Base-by-base conservation (phyloP, 2,888 invertebrate species). In the Osedax fenrisi region DNA sequence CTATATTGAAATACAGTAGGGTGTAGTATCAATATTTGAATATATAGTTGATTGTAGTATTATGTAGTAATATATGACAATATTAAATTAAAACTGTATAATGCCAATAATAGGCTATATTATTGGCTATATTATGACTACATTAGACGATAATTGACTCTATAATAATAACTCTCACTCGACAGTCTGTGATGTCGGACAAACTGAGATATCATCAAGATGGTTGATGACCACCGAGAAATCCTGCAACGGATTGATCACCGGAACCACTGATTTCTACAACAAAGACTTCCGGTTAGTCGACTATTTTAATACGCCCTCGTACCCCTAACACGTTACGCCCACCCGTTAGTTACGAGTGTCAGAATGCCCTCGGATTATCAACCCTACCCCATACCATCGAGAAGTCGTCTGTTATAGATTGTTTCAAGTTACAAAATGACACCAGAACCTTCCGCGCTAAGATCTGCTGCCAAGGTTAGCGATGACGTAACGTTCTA, bases 401-500 rank as follows among this genome's bases (percentile, higher is more conserved):
- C 13, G 68, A 68, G 68, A 68, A 68, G 27, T 68, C 68, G 26
- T 26, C 23, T 22, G 26, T 68, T 5, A 26, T 27, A 22, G 22
- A 68, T 22, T 68, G 68, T 27, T 68, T 26, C n/a, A 13, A 22
- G 13, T 17, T 68, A 26, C 5, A 68, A 27, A 68, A 68, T 27
- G 27, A 27, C 27, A 68, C 68, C 0, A 27, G 22, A 25, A 68
- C 25, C 21, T 68, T 26, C 68, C 68, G 68, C 2, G 68, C 68
- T 27, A 68, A 68, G 68, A n/a, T 68, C 68, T 68, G 68, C 68
- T 68, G 68, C 27, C 25, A 68, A 25, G 68, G 68, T 68, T 41
- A 17, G 41, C 17, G 41, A 41, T 10, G 17, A n/a, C n/a, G n/a
- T n/a, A n/a, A n/a, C n/a, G n/a, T n/a, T n/a, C n/a, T n/a, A n/a